These are phyloP conservation scores for Psilopsiagon aurifrons DNA, from an alignment of 2,113 vertebrate species.

Conservation along the genomic window DNA sequence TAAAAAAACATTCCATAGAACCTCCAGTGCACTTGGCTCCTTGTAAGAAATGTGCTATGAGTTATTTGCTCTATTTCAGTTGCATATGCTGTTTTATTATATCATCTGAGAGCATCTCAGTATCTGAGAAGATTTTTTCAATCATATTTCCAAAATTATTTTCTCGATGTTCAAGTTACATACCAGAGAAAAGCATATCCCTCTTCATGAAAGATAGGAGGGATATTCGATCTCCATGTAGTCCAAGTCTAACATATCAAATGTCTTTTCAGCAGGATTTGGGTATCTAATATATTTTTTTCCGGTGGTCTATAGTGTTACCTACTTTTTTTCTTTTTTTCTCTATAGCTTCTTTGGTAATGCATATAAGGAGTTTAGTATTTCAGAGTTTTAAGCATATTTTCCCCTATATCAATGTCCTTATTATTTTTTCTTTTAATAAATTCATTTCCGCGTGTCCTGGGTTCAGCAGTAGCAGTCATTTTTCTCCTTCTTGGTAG, in stretches of 20 bases:
- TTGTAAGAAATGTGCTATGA: background rate
- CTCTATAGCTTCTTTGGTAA: background rate
- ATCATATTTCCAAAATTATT: background rate
- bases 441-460: background rate
- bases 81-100: background rate
- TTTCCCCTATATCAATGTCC: background rate
- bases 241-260: background rate
- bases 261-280: background rate
- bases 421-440: background rate
- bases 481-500: no score
- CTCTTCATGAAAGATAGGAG: background rate
- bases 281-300: background rate
- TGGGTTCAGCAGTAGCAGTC: no score
- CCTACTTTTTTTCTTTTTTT: background rate
- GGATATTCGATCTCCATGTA: background rate
- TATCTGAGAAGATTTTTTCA: background rate
- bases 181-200: background rate
- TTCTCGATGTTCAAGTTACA: background rate
- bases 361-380: background rate
- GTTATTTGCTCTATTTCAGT: background rate
- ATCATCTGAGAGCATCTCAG: background rate
- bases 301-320: background rate
- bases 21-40: background rate
- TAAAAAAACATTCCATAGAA: background rate
- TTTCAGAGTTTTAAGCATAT: background rate